Conservation (phyloP, 2,888 invertebrate genomes). For the Nemoura dubitans region DNA sequence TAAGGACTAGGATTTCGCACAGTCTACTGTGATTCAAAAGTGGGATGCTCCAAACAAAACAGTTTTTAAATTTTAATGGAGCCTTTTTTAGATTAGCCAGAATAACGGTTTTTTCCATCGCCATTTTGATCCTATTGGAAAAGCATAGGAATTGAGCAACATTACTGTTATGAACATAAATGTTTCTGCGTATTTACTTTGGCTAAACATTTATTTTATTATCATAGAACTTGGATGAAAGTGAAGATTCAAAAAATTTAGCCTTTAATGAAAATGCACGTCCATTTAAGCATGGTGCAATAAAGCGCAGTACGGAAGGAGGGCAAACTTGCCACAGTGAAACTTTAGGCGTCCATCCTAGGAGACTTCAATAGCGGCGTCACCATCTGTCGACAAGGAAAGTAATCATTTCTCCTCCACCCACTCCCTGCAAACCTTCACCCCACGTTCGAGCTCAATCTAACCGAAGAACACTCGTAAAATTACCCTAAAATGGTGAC, state of each 20-base stretch:
- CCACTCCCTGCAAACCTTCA: constrained; percentile 36
- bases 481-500: constrained; percentile 44
- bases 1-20: neutral
- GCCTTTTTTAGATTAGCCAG: too few relatives aligned
- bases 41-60: neutral
- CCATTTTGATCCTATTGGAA: too few relatives aligned
- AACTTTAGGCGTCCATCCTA: constrained; percentile 18
- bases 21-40: constrained; percentile 12
- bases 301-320: neutral
- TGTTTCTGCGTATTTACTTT: too few relatives aligned
- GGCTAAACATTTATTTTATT: too few relatives aligned
- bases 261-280: neutral
- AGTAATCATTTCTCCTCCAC: constrained; percentile 48
- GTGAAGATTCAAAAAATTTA: too few relatives aligned
- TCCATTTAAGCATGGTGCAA: neutral
- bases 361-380: constrained; percentile 46
- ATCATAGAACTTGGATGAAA: too few relatives aligned
- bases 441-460: constrained; percentile 38
- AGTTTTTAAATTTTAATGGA: neutral
- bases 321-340: constrained; percentile 8
- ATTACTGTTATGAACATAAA: too few relatives aligned
- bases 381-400: constrained; percentile 49
- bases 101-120: too few relatives aligned
- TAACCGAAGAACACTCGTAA: constrained; percentile 45
- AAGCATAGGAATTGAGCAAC: too few relatives aligned